phyloP scores from a whole-genome alignment of 2,888 invertebrate genomes.

The Agrochola litura region DNA sequence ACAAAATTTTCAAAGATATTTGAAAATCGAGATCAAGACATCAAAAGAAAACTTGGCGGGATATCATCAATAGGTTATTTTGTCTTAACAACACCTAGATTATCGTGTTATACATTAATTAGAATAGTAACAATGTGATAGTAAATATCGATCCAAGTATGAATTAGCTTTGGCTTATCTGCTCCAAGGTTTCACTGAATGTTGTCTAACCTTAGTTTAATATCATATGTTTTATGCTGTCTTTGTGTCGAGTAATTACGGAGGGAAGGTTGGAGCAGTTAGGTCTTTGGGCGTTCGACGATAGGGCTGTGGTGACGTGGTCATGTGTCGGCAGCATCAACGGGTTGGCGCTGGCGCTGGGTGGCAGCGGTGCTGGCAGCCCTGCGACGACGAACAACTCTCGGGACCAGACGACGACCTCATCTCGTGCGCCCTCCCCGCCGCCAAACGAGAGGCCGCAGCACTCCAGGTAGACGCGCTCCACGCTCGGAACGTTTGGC shows the following conservation, averaged over 20 bases:
- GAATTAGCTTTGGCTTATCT: slow-evolving; percentile 81
- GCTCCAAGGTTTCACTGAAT: slow-evolving; percentile 79
- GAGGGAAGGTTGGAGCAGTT: slow-evolving; percentile 82
- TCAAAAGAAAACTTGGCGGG: slow-evolving; percentile 79
- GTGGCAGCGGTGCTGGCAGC: slow-evolving; percentile 86
- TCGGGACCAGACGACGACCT: slow-evolving; percentile 84
- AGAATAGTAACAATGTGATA: slow-evolving; percentile 70
- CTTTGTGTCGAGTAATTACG: slow-evolving; percentile 58
- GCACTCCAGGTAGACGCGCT: slow-evolving; percentile 89
- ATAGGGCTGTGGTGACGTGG: slow-evolving; percentile 89
- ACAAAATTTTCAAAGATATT: slow-evolving; percentile 67
- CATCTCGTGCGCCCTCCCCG: slow-evolving; percentile 87
- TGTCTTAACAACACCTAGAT: slow-evolving; percentile 71
- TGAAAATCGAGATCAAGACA: slow-evolving; percentile 58
- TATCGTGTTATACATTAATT: slow-evolving; percentile 69
- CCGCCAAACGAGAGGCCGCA: slow-evolving; percentile 87
- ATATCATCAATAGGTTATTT: slow-evolving; percentile 73
- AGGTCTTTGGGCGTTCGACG: slow-evolving; percentile 76
- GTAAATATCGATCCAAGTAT: slow-evolving; percentile 75
- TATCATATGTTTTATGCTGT: slow-evolving; percentile 56
- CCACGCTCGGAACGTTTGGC: slow-evolving; percentile 86
- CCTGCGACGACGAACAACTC: slow-evolving; percentile 79
- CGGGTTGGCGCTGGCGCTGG: slow-evolving; percentile 91
- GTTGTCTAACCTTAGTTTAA: slow-evolving; percentile 64
- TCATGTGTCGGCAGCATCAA: slow-evolving; percentile 90